Conservation (phyloP, 2,888 invertebrate genomes). For the Leptura quadrifasciata region DNA sequence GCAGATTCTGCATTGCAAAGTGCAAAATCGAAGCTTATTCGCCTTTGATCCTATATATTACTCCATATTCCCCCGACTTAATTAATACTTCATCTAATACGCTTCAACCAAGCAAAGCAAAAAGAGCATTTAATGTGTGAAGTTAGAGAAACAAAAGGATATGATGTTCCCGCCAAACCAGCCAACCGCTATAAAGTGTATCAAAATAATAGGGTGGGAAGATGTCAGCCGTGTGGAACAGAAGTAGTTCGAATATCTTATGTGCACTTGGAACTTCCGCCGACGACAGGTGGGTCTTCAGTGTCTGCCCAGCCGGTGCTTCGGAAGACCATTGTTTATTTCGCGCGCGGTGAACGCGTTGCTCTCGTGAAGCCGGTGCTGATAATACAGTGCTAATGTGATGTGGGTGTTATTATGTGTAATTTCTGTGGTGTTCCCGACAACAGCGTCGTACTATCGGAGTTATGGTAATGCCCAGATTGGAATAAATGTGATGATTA, state of each 20-base stretch:
- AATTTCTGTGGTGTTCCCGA: conserved; percentile 36
- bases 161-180: conserved; percentile 50
- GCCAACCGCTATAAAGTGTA: conserved; percentile 47
- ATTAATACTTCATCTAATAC: conserved; percentile 8
- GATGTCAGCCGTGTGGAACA: conserved; percentile 56
- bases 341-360: conserved; percentile 28
- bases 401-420: conserved; percentile 53
- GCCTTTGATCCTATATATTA: conserved; percentile 8
- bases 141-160: conserved; percentile 49
- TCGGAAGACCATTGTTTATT: conserved; percentile 33
- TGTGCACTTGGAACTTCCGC: conserved; percentile 57
- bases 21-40: no score
- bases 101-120: conserved; percentile 35
- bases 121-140: conserved; percentile 26
- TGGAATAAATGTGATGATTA: conserved; percentile 1
- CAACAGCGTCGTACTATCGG: conserved; percentile 42
- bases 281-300: conserved; percentile 56
- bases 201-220: conserved; percentile 59
- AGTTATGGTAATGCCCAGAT: conserved; percentile 44
- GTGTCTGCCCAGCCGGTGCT: conserved; percentile 38
- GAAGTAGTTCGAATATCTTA: conserved; percentile 58
- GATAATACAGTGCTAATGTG: conserved; percentile 41
- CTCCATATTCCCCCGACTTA: background rate
- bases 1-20: no score
- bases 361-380: conserved; percentile 37